These are phyloP conservation scores for Ichneumon xanthorius DNA, from an alignment of 2,888 invertebrate species.

Conservation along the genomic window DNA sequence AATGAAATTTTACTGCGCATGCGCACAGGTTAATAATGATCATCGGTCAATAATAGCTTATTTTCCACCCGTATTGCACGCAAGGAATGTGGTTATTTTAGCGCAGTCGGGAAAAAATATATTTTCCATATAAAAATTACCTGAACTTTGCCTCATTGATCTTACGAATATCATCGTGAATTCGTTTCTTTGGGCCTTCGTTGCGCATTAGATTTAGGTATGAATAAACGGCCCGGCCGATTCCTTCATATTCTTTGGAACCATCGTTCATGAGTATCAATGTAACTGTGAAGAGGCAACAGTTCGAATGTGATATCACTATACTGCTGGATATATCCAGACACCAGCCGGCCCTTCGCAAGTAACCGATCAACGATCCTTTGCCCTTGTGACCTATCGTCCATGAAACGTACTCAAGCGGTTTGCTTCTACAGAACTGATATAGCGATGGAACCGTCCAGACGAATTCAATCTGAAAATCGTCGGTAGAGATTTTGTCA, in stretches of 20 bases:
- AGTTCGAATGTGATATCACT: not conserved
- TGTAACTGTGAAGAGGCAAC: not conserved
- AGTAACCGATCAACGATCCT: not conserved
- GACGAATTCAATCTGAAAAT: not conserved
- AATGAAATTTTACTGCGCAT: too few relatives aligned
- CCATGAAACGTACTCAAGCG: not conserved
- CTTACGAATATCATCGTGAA: not conserved
- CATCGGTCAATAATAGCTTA: too few relatives aligned
- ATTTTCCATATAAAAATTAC: not conserved
- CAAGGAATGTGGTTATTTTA: too few relatives aligned
- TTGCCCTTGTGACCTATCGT: not conserved
- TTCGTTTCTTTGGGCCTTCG: not conserved
- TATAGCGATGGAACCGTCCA: not conserved
- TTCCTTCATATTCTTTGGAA: not conserved
- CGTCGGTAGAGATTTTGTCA: not conserved
- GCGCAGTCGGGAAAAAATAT: not conserved
- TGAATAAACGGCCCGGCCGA: not conserved
- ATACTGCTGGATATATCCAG: not conserved
- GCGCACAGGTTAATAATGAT: too few relatives aligned
- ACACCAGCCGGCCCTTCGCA: not conserved
- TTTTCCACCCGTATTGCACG: too few relatives aligned
- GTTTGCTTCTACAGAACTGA: not conserved
- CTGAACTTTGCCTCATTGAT: not conserved
- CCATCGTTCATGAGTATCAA: not conserved
- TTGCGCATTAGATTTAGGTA: not conserved